Evolutionary conservation across 2,888 invertebrate genomes (phyloP), one percentile per base, ranked within the genome.

Genomic region (Tenthredo notha): DNA sequence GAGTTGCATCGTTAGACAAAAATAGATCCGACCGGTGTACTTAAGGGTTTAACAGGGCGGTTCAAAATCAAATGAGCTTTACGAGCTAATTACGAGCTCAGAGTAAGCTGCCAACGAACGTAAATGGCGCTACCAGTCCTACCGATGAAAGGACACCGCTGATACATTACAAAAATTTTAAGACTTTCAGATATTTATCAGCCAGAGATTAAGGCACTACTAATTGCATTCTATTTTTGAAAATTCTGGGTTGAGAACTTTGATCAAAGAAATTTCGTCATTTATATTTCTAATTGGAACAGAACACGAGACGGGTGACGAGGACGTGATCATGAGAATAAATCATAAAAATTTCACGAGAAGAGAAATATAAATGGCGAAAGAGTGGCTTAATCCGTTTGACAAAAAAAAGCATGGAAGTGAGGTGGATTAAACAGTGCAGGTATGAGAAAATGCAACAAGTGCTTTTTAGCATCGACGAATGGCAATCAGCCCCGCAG

Each of bases 41-140:
- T 83, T 50, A 70, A 83, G 50, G 83, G 50, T 83, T 89, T 89
- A 90, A 90, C 88, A 87, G 89, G 89, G 87, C 87, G 87, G 89
- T 88, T 90, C 86, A 90, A 90, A 88, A 90, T 92, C 90, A 91
- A 91, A 92, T 91, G 90, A 87, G 87, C 89, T 91, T 87, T 88
- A 90, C 90, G 90, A 91, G 89, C 89, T 90, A 91, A 92, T 92
- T 90, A 90, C 87, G 88, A 89, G 87, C 86, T 86, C 86, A 86
- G 84, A 65, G 67, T 50, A 58, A 43, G n/a, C 50, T 18, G 29
- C 25, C 21, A 77, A 77, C 50, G 54, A 77, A 77, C 54, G 29
- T 50, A 33, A 54, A 77, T 25, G 54, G 54, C 29, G 29, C 29
- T 29, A 7, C 33, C 12, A 29, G 54, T 33, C 54, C 33, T 0